These are phyloP conservation scores for Telmatherina bonti DNA, from an alignment of 2,797 vertebrate genomes.

Conservation along the genomic window DNA sequence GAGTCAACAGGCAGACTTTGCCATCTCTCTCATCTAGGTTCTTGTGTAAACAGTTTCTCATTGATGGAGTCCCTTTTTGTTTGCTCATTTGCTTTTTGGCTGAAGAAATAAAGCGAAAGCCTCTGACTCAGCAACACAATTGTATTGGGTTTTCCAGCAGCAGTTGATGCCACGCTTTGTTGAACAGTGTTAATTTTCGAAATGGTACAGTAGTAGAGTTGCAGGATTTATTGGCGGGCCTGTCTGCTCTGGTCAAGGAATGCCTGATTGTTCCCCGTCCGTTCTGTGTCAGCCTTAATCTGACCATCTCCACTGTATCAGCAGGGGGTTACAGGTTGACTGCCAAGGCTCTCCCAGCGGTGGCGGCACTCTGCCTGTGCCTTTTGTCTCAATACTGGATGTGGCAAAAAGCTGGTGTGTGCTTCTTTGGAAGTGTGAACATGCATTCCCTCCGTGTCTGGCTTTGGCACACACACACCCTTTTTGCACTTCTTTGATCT, in stretches of 20 bases:
- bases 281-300: conserved; percentile 50
- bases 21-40: conserved; percentile 24
- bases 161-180: conserved; percentile 53
- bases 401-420: conserved; percentile 16
- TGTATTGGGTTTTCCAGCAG: conserved; percentile 32
- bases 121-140: conserved; percentile 56
- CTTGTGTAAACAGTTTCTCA: conserved; percentile 18
- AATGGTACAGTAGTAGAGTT: conserved; percentile 51
- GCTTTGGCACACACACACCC: not conserved
- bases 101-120: conserved; percentile 34
- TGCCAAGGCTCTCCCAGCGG: conserved; percentile 61
- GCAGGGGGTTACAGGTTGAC: conserved; percentile 11
- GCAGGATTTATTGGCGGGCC: conserved; percentile 42
- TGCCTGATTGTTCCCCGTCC: conserved; percentile 26
- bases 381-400: conserved; percentile 47
- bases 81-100: conserved; percentile 25
- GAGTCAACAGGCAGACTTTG: conserved; percentile 13
- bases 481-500: not conserved
- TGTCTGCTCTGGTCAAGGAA: conserved; percentile 49
- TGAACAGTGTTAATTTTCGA: conserved; percentile 62
- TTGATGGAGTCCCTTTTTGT: conserved; percentile 13
- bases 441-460: conserved; percentile 8
- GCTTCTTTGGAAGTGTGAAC: conserved; percentile 2
- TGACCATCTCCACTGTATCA: conserved; percentile 28
- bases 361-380: conserved; percentile 26